phyloP scores from a whole-genome alignment of 2,888 invertebrate species.

The Drosophila conformis region DNA sequence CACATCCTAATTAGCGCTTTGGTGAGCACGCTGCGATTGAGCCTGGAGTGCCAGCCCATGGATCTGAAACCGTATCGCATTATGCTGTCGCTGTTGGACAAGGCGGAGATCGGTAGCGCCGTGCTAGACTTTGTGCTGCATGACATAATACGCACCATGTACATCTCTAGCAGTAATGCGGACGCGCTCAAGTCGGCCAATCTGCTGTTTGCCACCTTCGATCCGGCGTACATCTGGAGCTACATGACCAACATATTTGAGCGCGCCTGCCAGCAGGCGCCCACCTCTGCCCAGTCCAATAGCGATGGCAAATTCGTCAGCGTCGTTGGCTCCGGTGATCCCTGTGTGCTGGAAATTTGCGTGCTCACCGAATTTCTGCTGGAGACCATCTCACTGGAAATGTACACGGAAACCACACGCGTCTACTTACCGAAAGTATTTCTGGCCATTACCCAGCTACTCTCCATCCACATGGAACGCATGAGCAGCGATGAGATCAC shows the following conservation, averaged over 20 bases:
- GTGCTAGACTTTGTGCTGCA: slow-evolving; percentile 91
- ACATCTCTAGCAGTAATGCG: slow-evolving; percentile 86
- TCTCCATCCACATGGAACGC: slow-evolving; percentile 86
- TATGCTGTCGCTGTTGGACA: slow-evolving; percentile 93
- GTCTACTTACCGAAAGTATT: slow-evolving; percentile 92
- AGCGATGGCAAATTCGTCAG: slow-evolving; percentile 79
- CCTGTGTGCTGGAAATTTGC: slow-evolving; percentile 89
- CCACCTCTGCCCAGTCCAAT: slow-evolving; percentile 49
- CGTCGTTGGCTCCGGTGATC: slow-evolving; percentile 88
- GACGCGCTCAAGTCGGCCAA: slow-evolving; percentile 94
- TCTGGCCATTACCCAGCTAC: slow-evolving; percentile 87
- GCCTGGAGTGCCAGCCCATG: slow-evolving; percentile 87
- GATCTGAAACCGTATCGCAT: slow-evolving; percentile 91
- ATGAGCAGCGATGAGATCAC: slow-evolving; percentile 87
- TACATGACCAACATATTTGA: slow-evolving; percentile 89
- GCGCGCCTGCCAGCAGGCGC: slow-evolving; percentile 86
- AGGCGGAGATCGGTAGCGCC: slow-evolving; percentile 92
- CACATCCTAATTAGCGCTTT: slow-evolving; percentile 89
- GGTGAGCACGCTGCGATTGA: slow-evolving; percentile 86
- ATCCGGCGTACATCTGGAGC: slow-evolving; percentile 94
- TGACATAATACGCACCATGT: slow-evolving; percentile 90
- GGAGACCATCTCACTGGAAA: slow-evolving; percentile 91
- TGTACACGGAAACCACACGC: slow-evolving; percentile 91
- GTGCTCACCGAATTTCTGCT: slow-evolving; percentile 90
- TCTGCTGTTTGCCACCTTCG: slow-evolving; percentile 92